Base-by-base conservation (phyloP, 2,888 invertebrate species). In the Tholera decimalis region DNA sequence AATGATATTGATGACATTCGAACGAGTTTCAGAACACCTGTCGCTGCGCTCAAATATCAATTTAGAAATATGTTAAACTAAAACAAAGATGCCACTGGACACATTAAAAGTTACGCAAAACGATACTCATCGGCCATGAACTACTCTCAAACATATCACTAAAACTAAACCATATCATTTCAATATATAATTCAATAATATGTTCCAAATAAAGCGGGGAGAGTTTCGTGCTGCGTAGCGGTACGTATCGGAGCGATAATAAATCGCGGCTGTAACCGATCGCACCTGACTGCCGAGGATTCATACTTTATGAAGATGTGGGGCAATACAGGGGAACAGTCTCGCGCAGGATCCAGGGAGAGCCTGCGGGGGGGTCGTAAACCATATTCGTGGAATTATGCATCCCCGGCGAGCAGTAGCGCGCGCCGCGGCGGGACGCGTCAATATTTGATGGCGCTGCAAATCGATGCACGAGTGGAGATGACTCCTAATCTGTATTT, bases 371-470 rank as follows among this genome's bases (percentile, higher is more conserved):
- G 66, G 75, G 66, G 81, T 88, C 88, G 88, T 92, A 91, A 92
- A 87, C 71, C 80, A 87, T 86, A 87, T 85, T 85, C 87, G 84
- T 83, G 82, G 85, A 87, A 89, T 90, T 89, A 88, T 91, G 91
- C 85, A 79, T 92, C 93, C 94, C 93, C 76, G 58, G 91, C 82
- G 92, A 79, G 88, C 84, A 80, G 88, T 90, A 83, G 77, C 15
- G 69, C 74, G 67, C 77, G 79, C 77, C 51, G 71, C 43, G 55
- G 37, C n/a, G 74, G 57, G 82, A 85, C 84, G 85, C 77, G 80
- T 94, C 93, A 91, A 95, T 94, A 91, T 92, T 94, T 93, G 92
- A 95, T 94, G 91, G 87, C 79, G 86, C 84, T 86, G 89, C 87
- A 88, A 91, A 91, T 90, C 92, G 92, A 91, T 91, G 92, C 91